phyloP scores from a whole-genome alignment of 2,797 vertebrate species.

The Pangasius sanitwongsei region DNA sequence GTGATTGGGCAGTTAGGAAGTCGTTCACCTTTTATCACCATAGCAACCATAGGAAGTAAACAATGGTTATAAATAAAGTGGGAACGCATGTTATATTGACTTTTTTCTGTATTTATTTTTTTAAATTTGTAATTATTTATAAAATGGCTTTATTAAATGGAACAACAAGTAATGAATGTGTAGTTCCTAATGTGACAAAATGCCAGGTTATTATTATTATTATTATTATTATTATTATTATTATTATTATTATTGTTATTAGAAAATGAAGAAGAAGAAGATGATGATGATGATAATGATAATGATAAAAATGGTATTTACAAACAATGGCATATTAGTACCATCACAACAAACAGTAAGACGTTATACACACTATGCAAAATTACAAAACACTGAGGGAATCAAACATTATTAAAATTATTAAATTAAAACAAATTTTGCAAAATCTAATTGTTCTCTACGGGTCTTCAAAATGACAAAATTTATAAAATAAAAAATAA shows the following conservation, averaged over 20 bases:
- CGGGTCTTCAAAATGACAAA: not conserved
- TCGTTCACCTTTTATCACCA: not conserved
- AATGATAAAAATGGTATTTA: not conserved
- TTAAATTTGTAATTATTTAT: not conserved
- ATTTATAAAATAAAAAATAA: not conserved
- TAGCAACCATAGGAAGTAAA: constrained; percentile 1
- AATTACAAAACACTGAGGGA: not conserved
- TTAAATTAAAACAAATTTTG: not conserved
- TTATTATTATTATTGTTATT: not conserved
- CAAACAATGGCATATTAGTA: not conserved
- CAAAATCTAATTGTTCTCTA: not conserved
- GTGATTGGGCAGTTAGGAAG: not conserved
- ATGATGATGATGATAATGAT: not conserved
- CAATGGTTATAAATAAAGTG: not conserved
- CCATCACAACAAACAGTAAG: not conserved
- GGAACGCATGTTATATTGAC: not conserved
- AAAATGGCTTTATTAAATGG: not conserved
- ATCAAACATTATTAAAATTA: not conserved
- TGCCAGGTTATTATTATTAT: not conserved
- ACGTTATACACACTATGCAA: not conserved
- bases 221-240: not conserved
- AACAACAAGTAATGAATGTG: not conserved
- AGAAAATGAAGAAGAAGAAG: not conserved
- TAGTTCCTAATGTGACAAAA: not conserved
- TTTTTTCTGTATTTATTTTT: not conserved